These are phyloP conservation scores for Gryllus longicercus DNA, from an alignment of 2,888 invertebrate genomes.

Conservation along the genomic window DNA sequence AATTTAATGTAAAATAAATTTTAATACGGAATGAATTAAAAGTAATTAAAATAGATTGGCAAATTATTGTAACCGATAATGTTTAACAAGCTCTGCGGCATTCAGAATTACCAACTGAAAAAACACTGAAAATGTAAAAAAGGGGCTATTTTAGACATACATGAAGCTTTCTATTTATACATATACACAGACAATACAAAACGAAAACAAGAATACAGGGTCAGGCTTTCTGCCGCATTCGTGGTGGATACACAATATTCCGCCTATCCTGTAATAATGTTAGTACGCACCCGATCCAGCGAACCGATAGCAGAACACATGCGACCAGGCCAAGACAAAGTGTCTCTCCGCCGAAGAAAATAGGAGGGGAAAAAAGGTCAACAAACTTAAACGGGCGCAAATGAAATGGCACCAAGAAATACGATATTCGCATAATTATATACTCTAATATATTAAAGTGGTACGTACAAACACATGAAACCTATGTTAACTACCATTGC, in stretches of 20 bases:
- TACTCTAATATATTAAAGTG: too few relatives aligned
- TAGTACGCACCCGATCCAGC: background rate
- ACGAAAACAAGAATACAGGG: background rate
- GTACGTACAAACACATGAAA: too few relatives aligned
- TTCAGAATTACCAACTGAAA: slow-evolving; percentile 7
- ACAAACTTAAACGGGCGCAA: too few relatives aligned
- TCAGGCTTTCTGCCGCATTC: too few relatives aligned
- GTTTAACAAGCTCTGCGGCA: slow-evolving; percentile 1
- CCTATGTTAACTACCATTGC: too few relatives aligned
- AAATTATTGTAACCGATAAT: slow-evolving; percentile 3
- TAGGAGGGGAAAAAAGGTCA: background rate
- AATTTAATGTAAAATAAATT: background rate
- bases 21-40: background rate
- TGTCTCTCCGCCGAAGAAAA: background rate
- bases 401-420: too few relatives aligned
- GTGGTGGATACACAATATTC: too few relatives aligned
- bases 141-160: background rate
- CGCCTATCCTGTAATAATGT: background rate
- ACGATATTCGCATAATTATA: too few relatives aligned
- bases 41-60: background rate
- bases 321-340: background rate
- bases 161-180: background rate
- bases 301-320: background rate
- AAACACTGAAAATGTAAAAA: background rate
- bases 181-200: background rate